These are phyloP conservation scores for Stratiolaelaps scimitus DNA, from an alignment of 1,140 invertebrate genomes.

Conservation along the genomic window DNA sequence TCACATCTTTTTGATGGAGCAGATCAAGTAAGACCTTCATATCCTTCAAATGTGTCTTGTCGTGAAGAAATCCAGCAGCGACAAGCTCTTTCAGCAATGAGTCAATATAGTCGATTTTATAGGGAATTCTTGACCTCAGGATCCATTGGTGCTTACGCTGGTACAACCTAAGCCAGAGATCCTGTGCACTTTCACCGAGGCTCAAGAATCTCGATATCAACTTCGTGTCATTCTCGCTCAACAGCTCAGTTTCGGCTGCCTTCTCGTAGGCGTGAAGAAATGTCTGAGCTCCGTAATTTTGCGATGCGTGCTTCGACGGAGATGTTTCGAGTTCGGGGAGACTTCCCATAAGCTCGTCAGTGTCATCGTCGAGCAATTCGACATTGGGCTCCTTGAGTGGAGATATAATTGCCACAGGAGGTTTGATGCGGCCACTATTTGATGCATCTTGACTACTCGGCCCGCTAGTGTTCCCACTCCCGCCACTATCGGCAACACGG, in stretches of 20 bases:
- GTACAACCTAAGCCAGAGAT: conserved; percentile 4
- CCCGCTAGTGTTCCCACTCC: too few relatives aligned
- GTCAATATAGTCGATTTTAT: not conserved
- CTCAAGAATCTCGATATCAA: not conserved
- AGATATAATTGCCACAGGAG: not conserved
- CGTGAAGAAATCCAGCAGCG: conserved; percentile 1
- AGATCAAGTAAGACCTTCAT: not conserved
- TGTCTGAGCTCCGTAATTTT: conserved; percentile 2
- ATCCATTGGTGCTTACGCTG: conserved; percentile 25
- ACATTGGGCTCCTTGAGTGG: conserved; percentile 17
- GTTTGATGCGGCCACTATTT: not conserved
- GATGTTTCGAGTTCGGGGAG: not conserved
- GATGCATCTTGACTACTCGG: not conserved
- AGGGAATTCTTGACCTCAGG: not conserved
- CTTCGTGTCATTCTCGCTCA: not conserved
- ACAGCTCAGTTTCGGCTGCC: not conserved
- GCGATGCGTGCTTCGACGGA: too few relatives aligned
- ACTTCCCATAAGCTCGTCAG: conserved; percentile 12
- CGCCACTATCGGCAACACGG: too few relatives aligned
- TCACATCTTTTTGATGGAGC: not conserved
- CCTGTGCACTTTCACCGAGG: not conserved
- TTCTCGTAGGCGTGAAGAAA: not conserved
- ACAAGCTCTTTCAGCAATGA: not conserved
- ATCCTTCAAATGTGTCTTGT: conserved; percentile 3
- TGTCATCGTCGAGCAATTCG: not conserved